Conservation (phyloP, 2,797 vertebrate species). For the Distichodus sexfasciatus region DNA sequence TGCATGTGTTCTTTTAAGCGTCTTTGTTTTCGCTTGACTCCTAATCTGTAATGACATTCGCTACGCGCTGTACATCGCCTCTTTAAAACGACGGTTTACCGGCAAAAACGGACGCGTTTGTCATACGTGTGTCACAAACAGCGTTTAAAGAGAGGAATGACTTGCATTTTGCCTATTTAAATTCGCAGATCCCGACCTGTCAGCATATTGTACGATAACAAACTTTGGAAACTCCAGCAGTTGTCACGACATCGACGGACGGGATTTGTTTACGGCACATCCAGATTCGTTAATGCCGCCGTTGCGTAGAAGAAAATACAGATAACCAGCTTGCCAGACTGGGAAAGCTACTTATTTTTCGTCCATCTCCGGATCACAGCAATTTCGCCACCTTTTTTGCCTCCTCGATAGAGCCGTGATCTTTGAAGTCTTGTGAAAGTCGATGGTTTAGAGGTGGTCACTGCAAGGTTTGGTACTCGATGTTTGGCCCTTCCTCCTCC, state of each 20-base stretch:
- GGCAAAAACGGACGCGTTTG: no score
- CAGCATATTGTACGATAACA: constrained; percentile 11
- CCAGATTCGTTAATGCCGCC: constrained; percentile 44
- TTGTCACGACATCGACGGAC: constrained; percentile 42
- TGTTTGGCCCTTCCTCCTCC: constrained; percentile 32
- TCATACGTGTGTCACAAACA: background rate
- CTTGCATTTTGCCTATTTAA: constrained; percentile 13
- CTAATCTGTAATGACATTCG: no score
- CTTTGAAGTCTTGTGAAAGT: constrained; percentile 13
- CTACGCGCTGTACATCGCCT: no score
- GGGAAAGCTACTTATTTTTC: no score
- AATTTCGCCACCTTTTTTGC: background rate
- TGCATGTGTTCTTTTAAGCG: no score
- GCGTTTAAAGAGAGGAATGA: no score
- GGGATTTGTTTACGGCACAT: constrained; percentile 51
- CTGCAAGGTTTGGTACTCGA: constrained; percentile 24
- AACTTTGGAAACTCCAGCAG: constrained; percentile 49
- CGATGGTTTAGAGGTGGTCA: constrained; percentile 15
- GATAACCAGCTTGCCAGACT: constrained; percentile 6
- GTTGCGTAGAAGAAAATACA: constrained; percentile 6
- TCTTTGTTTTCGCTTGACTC: no score
- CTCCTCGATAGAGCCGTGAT: constrained; percentile 4
- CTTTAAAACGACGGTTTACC: no score
- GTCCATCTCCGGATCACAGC: no score
- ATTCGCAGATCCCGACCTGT: constrained; percentile 14